Percentiles rank a stretch among this genome's conserved stretches.
Evolutionary conservation across 2,113 vertebrate species (phyloP).

Genomic region (Miniopterus natalensis): DNA sequence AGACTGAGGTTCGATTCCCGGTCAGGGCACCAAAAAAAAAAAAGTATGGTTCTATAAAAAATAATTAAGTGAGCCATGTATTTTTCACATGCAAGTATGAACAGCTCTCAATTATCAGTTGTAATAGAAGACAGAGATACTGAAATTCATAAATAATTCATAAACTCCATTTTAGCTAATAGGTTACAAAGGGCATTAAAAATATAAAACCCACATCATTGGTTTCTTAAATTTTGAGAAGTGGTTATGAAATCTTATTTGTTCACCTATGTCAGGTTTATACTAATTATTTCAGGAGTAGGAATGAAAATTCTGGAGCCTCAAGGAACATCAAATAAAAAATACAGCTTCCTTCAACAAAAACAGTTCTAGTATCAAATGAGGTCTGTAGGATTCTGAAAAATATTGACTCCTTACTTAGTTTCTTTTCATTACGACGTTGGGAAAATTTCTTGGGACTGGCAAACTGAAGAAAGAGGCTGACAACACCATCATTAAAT

Average conservation of each 20-base stretch:
- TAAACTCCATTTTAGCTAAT: constrained; percentile 41
- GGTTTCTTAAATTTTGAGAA: constrained; percentile 16
- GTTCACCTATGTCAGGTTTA: neutral
- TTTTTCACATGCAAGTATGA: constrained; percentile 34
- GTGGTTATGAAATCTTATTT: constrained; percentile 13
- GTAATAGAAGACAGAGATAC: constrained; percentile 14
- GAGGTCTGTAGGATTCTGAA: constrained; percentile 9
- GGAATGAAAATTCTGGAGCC: neutral
- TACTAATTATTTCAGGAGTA: constrained; percentile 30
- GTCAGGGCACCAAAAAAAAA: too few relatives aligned
- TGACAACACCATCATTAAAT: neutral
- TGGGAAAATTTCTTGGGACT: neutral
- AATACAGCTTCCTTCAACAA: constrained; percentile 53
- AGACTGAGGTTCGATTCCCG: too few relatives aligned
- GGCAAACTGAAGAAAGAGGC: neutral
- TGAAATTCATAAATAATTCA: constrained; percentile 36
- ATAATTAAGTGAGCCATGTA: constrained; percentile 20
- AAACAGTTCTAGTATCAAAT: constrained; percentile 48
- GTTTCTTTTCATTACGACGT: neutral
- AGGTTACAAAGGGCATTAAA: constrained; percentile 35
- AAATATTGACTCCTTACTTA: neutral
- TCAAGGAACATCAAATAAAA: neutral
- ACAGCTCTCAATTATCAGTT: neutral
- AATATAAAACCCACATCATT: neutral
- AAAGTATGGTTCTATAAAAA: neutral